phyloP scores from a whole-genome alignment of 2,888 invertebrate genomes.

The Sphaerophoria taeniata region DNA sequence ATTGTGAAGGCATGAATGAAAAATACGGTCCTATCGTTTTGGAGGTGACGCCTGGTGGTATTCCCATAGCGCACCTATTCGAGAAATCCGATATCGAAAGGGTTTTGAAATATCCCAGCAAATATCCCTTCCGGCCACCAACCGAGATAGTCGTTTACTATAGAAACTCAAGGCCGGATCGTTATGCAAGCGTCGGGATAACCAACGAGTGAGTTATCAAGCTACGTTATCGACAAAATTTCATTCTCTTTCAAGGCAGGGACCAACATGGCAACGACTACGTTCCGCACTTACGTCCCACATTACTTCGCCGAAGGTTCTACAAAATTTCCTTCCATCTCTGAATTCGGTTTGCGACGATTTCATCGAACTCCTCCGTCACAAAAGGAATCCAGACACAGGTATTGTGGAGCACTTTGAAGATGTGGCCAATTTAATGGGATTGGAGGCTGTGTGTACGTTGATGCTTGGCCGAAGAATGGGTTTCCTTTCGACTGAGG shows the following conservation, averaged over 20 bases:
- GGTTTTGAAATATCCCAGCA: constrained; percentile 88
- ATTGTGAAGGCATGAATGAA: constrained; percentile 85
- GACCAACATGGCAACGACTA: constrained; percentile 90
- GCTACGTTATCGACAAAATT: constrained; percentile 77
- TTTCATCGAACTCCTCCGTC: constrained; percentile 87
- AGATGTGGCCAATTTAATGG: constrained; percentile 89
- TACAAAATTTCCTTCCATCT: constrained; percentile 89
- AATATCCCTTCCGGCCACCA: constrained; percentile 91
- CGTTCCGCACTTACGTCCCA: constrained; percentile 89
- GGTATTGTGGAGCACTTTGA: constrained; percentile 87
- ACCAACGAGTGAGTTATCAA: constrained; percentile 89
- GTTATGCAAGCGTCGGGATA: constrained; percentile 91
- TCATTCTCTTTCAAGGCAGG: constrained; percentile 85
- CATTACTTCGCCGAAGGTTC: constrained; percentile 89
- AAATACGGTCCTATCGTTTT: constrained; percentile 90
- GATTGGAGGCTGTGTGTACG: constrained; percentile 91
- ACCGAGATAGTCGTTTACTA: constrained; percentile 92
- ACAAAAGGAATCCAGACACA: constrained; percentile 84
- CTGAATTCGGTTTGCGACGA: constrained; percentile 90
- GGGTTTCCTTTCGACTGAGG: constrained; percentile 86
- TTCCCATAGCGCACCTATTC: constrained; percentile 89
- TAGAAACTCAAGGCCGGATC: constrained; percentile 88
- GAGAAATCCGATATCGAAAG: constrained; percentile 89
- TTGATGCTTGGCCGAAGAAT: constrained; percentile 91
- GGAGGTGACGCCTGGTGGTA: constrained; percentile 90